These are phyloP conservation scores for Gavia stellata DNA, from an alignment of 2,113 vertebrate genomes.

Conservation along the genomic window DNA sequence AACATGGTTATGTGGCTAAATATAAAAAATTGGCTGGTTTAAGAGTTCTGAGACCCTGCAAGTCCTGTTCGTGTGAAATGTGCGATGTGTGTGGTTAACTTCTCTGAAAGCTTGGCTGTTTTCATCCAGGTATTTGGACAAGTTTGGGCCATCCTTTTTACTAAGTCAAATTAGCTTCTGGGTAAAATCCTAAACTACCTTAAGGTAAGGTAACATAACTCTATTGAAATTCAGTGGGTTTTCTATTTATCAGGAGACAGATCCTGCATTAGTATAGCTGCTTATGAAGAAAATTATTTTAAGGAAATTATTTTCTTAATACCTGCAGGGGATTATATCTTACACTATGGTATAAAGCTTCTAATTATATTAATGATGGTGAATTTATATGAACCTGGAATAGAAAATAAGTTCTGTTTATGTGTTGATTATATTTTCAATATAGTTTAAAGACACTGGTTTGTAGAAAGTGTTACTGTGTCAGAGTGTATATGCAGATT, in stretches of 20 bases:
- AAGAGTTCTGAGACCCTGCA: not conserved
- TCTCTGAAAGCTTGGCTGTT: not conserved
- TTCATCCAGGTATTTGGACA: not conserved
- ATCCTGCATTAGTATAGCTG: not conserved
- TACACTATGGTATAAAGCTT: not conserved
- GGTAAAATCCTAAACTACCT: not conserved
- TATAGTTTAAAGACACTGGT: constrained; percentile 13
- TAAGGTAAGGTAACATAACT: not conserved
- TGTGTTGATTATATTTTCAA: constrained; percentile 22
- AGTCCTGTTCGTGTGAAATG: not conserved
- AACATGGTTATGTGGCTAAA: not conserved
- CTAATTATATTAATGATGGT: not conserved
- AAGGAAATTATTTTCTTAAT: not conserved
- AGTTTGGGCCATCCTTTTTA: not conserved
- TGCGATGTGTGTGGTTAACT: not conserved
- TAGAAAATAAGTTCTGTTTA: constrained; percentile 17
- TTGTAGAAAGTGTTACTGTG: not conserved
- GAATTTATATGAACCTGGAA: constrained; percentile 33
- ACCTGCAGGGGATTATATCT: not conserved
- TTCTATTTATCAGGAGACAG: not conserved
- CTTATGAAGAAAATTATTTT: not conserved
- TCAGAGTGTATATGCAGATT: not conserved
- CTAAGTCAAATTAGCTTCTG: not conserved
- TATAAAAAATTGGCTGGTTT: not conserved
- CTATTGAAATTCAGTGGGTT: not conserved